Conservation (phyloP, 2,888 invertebrate genomes). For the Eudemis profundana region DNA sequence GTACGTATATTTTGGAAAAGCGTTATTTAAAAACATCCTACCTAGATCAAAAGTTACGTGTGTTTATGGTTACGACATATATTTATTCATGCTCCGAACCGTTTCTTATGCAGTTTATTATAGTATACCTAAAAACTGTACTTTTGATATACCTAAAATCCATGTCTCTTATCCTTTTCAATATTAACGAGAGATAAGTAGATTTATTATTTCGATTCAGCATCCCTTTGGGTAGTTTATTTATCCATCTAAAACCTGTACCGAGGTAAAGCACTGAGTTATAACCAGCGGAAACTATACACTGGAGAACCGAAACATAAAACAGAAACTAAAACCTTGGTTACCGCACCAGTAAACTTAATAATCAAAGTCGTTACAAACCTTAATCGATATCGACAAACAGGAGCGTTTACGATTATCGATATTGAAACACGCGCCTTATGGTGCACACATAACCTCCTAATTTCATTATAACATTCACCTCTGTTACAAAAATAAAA, state of each 20-base stretch:
- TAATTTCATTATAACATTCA: slow-evolving; percentile 71
- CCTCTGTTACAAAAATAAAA: slow-evolving; percentile 70
- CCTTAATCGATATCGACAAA: slow-evolving; percentile 65
- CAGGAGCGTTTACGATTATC: slow-evolving; percentile 57
- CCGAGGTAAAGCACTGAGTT: slow-evolving; percentile 51
- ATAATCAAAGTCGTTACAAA: slow-evolving; percentile 64
- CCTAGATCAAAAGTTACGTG: too few relatives aligned
- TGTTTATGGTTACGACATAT: too few relatives aligned
- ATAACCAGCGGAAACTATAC: slow-evolving; percentile 54
- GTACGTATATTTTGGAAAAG: too few relatives aligned
- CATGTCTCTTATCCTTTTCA: too few relatives aligned
- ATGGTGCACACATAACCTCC: slow-evolving; percentile 62
- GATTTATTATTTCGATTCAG: background rate
- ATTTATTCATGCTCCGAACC: too few relatives aligned
- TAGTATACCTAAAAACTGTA: too few relatives aligned
- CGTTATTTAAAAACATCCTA: too few relatives aligned
- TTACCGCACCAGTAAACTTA: slow-evolving; percentile 60
- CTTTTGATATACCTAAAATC: too few relatives aligned
- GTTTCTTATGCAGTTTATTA: too few relatives aligned
- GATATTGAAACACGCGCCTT: slow-evolving; percentile 64
- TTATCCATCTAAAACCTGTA: slow-evolving; percentile 43
- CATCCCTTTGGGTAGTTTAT: background rate
- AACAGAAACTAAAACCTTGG: slow-evolving; percentile 52
- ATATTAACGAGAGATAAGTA: too few relatives aligned
- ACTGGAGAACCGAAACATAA: slow-evolving; percentile 59